Evolutionary conservation across 2,113 vertebrate species (phyloP).

Genomic region (Bos javanicus): DNA sequence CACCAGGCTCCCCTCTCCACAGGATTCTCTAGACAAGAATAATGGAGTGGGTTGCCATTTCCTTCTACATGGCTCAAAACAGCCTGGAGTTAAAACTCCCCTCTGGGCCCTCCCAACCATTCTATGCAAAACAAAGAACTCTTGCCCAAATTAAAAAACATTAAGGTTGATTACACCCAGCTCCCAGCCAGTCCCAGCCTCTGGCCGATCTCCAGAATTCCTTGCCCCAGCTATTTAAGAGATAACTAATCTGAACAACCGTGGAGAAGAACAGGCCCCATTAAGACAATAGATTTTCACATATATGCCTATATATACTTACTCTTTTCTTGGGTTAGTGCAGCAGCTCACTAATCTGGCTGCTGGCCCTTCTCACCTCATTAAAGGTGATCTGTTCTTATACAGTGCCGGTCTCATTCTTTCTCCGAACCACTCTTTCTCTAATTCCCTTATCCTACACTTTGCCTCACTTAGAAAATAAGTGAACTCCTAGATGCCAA

Average conservation of each 20-base stretch:
- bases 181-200: not conserved
- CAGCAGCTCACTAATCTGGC: not conserved
- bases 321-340: not conserved
- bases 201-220: not conserved
- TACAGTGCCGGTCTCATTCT: rapidly evolving
- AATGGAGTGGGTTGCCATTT: not conserved
- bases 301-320: not conserved
- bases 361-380: not conserved
- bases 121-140: not conserved
- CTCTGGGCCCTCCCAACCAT: not conserved
- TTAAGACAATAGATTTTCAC: not conserved
- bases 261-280: not conserved
- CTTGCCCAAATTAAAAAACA: not conserved
- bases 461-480: not conserved
- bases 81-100: not conserved
- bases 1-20: not conserved
- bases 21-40: not conserved
- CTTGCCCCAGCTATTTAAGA: not conserved
- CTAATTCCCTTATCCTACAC: not conserved
- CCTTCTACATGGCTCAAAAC: not conserved
- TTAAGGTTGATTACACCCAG: not conserved
- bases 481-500: not conserved
- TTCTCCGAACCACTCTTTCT: not conserved
- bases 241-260: not conserved
- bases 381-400: not conserved